Percentiles rank a stretch among this genome's conserved stretches.
Conservation (phyloP, 2,113 vertebrate genomes). For the Pavo muticus region DNA sequence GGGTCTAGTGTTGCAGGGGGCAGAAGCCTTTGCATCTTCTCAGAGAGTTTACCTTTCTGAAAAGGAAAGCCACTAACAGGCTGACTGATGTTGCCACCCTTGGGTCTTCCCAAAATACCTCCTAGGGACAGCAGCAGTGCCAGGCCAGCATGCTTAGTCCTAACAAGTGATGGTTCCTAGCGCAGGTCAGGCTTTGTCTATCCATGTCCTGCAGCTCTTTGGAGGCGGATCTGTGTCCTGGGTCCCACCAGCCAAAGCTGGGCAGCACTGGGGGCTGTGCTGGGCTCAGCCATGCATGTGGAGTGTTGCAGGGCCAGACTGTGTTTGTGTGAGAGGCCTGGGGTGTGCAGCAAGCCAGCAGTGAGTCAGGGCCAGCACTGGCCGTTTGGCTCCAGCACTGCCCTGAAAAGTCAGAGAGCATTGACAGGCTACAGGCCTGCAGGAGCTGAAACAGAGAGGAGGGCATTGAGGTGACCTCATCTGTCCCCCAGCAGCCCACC, state of each 20-base stretch:
- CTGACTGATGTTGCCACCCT: background rate
- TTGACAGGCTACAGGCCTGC: background rate
- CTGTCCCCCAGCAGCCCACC: background rate
- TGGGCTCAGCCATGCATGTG: background rate
- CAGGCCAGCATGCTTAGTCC: background rate
- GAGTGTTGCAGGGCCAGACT: background rate
- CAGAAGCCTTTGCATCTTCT: background rate
- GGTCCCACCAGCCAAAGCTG: background rate
- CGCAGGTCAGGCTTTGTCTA: background rate
- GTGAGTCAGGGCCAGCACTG: background rate
- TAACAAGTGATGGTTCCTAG: background rate
- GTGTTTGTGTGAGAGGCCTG: background rate
- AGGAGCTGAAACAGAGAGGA: too few species aligned
- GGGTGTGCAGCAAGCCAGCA: background rate
- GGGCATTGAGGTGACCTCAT: fast-evolving
- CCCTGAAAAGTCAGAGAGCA: background rate
- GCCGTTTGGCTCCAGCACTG: background rate
- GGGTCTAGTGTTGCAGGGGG: background rate
- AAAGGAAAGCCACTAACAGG: too few species aligned
- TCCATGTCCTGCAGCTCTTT: fast-evolving
- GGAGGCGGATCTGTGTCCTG: background rate
- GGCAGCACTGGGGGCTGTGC: background rate
- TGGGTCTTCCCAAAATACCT: background rate
- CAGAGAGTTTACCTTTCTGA: background rate
- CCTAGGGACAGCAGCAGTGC: background rate